These are phyloP conservation scores for Crossaster papposus DNA, from an alignment of 53 echinoderm and acorn worm species.

Conservation along the genomic window DNA sequence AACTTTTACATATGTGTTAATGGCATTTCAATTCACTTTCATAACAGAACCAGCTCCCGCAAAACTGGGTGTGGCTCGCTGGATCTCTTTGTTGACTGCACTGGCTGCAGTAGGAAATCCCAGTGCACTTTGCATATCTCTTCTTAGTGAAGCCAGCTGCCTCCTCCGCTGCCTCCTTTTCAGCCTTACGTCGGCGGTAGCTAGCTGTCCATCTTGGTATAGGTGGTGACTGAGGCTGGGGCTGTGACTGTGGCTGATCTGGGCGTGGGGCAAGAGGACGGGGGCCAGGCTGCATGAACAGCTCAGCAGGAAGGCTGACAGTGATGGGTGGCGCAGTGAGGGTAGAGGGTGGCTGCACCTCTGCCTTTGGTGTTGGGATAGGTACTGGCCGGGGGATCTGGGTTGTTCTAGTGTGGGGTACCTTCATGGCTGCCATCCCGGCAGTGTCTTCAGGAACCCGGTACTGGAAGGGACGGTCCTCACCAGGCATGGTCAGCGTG, in stretches of 20 bases:
- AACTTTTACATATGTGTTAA: too few relatives aligned
- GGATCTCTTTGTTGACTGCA: too few relatives aligned
- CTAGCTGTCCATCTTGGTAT: conserved; percentile 13
- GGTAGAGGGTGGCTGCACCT: too few relatives aligned
- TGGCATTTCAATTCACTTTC: too few relatives aligned
- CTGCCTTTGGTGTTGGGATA: too few relatives aligned
- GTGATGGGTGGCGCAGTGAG: too few relatives aligned
- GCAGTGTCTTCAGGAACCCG: conserved; percentile 32
- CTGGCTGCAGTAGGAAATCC: conserved; percentile 32
- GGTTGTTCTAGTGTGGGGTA: background rate
- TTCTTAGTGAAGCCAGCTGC: too few relatives aligned
- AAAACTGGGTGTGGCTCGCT: conserved; percentile 40
- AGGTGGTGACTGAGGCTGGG: too few relatives aligned
- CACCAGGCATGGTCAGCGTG: background rate
- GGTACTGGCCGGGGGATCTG: background rate
- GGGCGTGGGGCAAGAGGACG: too few relatives aligned
- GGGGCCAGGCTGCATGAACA: too few relatives aligned
- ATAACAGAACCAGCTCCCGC: conserved; percentile 62
- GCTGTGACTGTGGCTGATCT: too few relatives aligned
- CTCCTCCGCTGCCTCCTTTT: conserved; percentile 20
- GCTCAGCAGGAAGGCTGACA: too few relatives aligned
- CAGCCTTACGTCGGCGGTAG: conserved; percentile 23
- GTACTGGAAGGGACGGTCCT: conserved; percentile 22
- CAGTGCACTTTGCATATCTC: conserved; percentile 4
- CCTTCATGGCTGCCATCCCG: conserved; percentile 18